Percentiles rank a stretch among this genome's conserved stretches.
These are phyloP conservation scores for Pantherophis vulpinus DNA, from an alignment of 2,797 vertebrate species.

Conservation along the genomic window DNA sequence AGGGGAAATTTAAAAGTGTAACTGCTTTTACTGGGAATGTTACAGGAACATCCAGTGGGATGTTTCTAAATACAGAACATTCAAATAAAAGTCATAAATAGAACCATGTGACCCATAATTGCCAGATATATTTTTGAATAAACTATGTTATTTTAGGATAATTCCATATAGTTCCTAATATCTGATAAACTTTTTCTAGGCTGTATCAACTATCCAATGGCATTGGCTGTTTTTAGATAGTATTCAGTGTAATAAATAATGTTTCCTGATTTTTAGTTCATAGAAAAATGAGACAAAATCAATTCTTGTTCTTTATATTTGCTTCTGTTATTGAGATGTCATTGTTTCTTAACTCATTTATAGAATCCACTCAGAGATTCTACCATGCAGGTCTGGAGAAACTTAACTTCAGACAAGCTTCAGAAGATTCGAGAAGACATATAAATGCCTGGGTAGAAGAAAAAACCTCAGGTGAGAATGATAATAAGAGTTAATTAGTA, in stretches of 20 bases:
- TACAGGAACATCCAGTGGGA: not conserved
- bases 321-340: not conserved
- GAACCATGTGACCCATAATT: not conserved
- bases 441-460: constrained; percentile 88
- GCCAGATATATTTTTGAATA: not conserved
- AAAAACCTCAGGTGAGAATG: constrained; percentile 78
- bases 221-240: not conserved
- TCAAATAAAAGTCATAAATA: not conserved
- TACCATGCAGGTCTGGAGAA: constrained; percentile 78
- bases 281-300: not conserved
- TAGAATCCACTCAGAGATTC: constrained; percentile 68
- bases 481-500: not conserved
- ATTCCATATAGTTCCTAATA: not conserved
- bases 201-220: not conserved
- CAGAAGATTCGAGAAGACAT: constrained; percentile 74
- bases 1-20: not conserved
- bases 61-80: not conserved
- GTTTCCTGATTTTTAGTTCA: not conserved
- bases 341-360: constrained; percentile 56
- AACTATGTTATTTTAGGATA: not conserved
- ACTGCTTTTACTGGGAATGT: not conserved
- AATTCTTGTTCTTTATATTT: no score
- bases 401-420: constrained; percentile 72
- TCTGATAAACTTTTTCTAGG: not conserved
- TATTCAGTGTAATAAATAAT: not conserved